A percentile compares a stretch with the other conserved stretches of the same genome.
These are phyloP conservation scores for Nicator chloris DNA, from an alignment of 2,113 vertebrate genomes.

Conservation along the genomic window DNA sequence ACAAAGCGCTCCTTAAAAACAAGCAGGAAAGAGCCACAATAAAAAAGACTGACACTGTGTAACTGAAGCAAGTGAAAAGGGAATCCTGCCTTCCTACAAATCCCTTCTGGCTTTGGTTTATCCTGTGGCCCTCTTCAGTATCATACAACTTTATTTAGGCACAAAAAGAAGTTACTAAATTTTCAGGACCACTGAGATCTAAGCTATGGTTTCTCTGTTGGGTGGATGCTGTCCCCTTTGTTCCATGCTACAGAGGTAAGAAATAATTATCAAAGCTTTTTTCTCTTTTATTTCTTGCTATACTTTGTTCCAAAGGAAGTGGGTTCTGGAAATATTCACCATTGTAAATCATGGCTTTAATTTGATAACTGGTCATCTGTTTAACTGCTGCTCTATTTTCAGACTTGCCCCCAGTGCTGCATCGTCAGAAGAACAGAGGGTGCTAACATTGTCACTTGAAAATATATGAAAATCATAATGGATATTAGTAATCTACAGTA, in stretches of 20 bases:
- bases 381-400: background rate
- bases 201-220: background rate
- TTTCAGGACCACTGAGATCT: background rate
- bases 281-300: background rate
- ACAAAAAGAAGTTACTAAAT: background rate
- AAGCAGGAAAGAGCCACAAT: background rate
- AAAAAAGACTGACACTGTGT: background rate
- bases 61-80: background rate
- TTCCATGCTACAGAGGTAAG: background rate
- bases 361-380: background rate
- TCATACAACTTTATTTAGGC: background rate
- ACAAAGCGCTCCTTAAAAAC: background rate
- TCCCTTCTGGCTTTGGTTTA: background rate
- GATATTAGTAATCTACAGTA: background rate
- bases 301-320: background rate
- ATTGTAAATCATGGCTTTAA: conserved; percentile 5
- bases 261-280: background rate
- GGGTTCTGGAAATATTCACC: background rate
- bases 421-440: rapidly evolving
- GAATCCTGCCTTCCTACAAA: background rate
- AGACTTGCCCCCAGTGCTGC: background rate
- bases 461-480: background rate
- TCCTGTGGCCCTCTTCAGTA: background rate
- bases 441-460: background rate
- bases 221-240: background rate